phyloP scores from a whole-genome alignment of 2,888 invertebrate genomes.

The Danaus chrysippus region DNA sequence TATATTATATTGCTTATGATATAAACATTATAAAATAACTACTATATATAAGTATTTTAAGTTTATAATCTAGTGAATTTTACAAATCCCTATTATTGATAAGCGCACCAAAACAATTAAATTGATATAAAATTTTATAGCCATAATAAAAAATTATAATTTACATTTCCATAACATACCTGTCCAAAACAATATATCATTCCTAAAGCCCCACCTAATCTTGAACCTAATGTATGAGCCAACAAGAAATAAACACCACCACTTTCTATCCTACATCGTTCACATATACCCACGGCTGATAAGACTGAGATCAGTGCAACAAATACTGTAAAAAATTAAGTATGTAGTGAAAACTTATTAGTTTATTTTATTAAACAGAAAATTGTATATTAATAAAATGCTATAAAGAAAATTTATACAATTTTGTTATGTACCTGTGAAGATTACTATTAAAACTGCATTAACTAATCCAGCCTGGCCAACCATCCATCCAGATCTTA shows the following conservation, averaged over 20 bases:
- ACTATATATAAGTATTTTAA: background rate
- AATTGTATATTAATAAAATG: slow-evolving; percentile 7
- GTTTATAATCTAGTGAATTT: background rate
- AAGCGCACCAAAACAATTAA: background rate
- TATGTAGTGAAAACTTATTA: slow-evolving; percentile 1
- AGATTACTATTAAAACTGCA: slow-evolving; percentile 88
- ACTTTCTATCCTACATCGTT: slow-evolving; percentile 95
- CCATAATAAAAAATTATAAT: background rate
- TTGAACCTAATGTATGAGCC: slow-evolving; percentile 95
- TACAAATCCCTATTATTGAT: background rate
- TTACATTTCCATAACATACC: slow-evolving; percentile 71
- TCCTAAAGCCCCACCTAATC: slow-evolving; percentile 95
- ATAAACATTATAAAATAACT: background rate
- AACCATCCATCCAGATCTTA: slow-evolving; percentile 98
- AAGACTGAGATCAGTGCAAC: slow-evolving; percentile 95
- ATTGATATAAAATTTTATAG: too few relatives aligned
- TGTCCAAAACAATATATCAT: slow-evolving; percentile 97
- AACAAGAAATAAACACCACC: slow-evolving; percentile 98
- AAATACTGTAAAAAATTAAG: slow-evolving; percentile 80
- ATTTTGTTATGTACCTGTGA: slow-evolving; percentile 79
- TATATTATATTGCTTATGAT: too few relatives aligned
- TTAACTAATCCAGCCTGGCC: slow-evolving; percentile 91
- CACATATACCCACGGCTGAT: slow-evolving; percentile 97
- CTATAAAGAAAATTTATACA: background rate
- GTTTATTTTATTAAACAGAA: background rate